These are phyloP conservation scores for Pocota personata DNA, from an alignment of 2,888 invertebrate genomes.

Conservation along the genomic window DNA sequence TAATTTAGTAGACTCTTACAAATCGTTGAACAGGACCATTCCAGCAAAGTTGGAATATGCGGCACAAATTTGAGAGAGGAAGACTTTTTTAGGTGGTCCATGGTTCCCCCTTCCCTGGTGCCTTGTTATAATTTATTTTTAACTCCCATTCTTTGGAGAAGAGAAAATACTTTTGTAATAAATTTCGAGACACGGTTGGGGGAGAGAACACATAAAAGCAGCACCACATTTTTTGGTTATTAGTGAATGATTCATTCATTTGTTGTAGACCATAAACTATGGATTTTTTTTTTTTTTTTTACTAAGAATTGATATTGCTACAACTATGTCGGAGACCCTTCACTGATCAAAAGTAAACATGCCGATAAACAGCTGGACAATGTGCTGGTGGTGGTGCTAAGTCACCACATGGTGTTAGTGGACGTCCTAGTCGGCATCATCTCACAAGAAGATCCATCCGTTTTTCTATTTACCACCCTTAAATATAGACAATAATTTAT, in stretches of 20 bases:
- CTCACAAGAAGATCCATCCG: background rate
- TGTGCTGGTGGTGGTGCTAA: conserved; percentile 22
- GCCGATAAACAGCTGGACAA: conserved; percentile 61
- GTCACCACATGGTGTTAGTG: conserved; percentile 45
- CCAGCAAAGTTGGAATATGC: conserved; percentile 13
- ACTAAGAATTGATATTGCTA: conserved; percentile 16
- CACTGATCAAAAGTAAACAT: conserved; percentile 54
- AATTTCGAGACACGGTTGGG: conserved; percentile 8
- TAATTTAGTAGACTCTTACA: conserved; percentile 31
- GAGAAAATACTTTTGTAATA: conserved; percentile 35
- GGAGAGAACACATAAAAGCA: conserved; percentile 12
- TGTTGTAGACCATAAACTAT: conserved; percentile 33
- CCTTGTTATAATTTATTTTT: conserved; percentile 56
- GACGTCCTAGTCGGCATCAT: conserved; percentile 29
- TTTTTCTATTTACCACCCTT: conserved; percentile 10
- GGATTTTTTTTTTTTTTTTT: too few species aligned
- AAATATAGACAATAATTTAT: background rate
- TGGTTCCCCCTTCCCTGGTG: background rate
- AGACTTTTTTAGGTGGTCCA: conserved; percentile 40
- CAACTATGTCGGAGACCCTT: conserved; percentile 37
- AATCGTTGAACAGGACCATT: conserved; percentile 42
- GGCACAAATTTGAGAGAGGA: background rate
- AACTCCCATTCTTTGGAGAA: conserved; percentile 32
- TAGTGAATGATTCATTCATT: conserved; percentile 45
- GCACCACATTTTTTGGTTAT: background rate